Evolutionary conservation across 1,140 invertebrate species (phyloP).

Genomic region (Polypedilum pembai): DNA sequence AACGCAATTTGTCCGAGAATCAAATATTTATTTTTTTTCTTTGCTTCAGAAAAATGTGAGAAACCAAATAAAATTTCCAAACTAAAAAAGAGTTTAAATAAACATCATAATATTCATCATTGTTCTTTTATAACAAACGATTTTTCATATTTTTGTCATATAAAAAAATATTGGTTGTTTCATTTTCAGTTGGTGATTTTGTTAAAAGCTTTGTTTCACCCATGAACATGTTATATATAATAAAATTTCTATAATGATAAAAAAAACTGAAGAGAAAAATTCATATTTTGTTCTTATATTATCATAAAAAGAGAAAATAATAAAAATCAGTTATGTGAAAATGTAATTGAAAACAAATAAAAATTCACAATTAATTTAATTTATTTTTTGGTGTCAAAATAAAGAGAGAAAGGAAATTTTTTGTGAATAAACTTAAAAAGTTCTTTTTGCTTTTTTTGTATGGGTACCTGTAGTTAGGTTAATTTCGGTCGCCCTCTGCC

Average conservation of each 20-base stretch:
- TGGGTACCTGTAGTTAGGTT: slow-evolving; percentile 88
- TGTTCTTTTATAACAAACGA: not conserved
- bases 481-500: slow-evolving; percentile 83
- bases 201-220: slow-evolving; percentile 28
- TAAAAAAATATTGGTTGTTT: slow-evolving; percentile 26
- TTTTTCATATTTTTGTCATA: slow-evolving; percentile 29
- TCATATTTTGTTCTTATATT: not conserved
- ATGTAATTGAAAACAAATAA: slow-evolving; percentile 33
- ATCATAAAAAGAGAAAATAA: not conserved
- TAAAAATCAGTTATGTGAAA: not conserved
- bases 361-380: slow-evolving; percentile 35
- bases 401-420: slow-evolving; percentile 40
- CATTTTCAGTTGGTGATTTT: slow-evolving; percentile 24
- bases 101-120: not conserved
- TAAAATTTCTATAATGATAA: not conserved
- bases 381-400: slow-evolving; percentile 30
- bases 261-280: not conserved
- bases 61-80: slow-evolving; percentile 9
- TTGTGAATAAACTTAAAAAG: slow-evolving; percentile 31
- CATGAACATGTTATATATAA: not conserved
- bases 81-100: not conserved
- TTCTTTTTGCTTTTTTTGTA: slow-evolving; percentile 32
- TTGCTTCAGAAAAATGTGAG: slow-evolving; percentile 2
- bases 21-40: not conserved
- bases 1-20: too few species aligned